These are phyloP conservation scores for Trichomycterus rosablanca DNA, from an alignment of 2,113 vertebrate genomes.

Conservation along the genomic window DNA sequence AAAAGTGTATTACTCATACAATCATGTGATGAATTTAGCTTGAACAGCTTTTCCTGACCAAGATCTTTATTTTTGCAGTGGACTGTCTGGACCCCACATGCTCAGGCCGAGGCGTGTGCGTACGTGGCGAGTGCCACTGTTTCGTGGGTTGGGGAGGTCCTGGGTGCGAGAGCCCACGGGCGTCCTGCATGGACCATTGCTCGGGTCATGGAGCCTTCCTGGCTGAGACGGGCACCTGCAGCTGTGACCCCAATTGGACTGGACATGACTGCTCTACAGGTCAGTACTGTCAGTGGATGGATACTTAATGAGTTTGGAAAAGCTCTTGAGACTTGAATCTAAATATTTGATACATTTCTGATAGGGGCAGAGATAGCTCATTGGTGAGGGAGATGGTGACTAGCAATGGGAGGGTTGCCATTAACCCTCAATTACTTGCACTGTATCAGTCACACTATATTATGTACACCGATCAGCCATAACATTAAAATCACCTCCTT, in stretches of 20 bases:
- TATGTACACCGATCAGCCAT: too few species aligned
- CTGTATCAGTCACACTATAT: too few species aligned
- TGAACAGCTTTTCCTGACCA: constrained; percentile 35
- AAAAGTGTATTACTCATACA: too few species aligned
- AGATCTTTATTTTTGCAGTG: constrained; percentile 66
- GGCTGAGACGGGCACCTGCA: constrained; percentile 83
- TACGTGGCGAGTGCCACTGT: constrained; percentile 93
- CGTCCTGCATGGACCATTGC: constrained; percentile 94
- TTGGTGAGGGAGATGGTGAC: too few species aligned
- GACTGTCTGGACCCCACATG: constrained; percentile 97
- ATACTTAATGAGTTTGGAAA: too few species aligned
- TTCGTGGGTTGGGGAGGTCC: constrained; percentile 92
- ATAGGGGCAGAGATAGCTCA: too few species aligned
- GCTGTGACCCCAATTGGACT: constrained; percentile 92
- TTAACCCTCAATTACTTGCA: too few species aligned
- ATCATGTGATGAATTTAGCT: constrained; percentile 42
- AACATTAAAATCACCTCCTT: too few species aligned
- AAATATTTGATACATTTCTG: too few species aligned
- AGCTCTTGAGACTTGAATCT: too few species aligned
- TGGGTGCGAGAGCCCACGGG: constrained; percentile 85
- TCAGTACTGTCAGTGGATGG: constrained; percentile 53
- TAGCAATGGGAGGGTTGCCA: too few species aligned
- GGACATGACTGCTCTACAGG: constrained; percentile 92
- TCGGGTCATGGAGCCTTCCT: constrained; percentile 90
- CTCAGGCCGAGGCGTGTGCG: constrained; percentile 88